Evolutionary conservation across 2,888 invertebrate species (phyloP), one percentile per base, ranked within the genome.

Genomic region (Pristionchus entomophagus): DNA sequence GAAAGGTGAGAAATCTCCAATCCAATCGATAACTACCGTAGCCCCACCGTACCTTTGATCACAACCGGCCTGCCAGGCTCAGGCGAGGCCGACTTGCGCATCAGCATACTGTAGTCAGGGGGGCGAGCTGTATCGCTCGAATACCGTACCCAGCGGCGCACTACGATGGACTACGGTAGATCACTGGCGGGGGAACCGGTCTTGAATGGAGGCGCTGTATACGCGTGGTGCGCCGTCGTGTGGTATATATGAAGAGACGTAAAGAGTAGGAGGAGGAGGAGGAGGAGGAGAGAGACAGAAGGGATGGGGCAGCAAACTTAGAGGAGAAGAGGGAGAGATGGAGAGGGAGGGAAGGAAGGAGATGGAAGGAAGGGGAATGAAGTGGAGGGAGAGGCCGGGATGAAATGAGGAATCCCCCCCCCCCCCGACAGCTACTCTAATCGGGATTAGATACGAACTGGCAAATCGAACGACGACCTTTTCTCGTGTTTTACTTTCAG

Each of bases 281-380:
- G 49, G 80, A 81, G 29, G 49, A 35, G 59, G 59, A 81, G 38
- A 45, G 80, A 29, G 59, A 59, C 49, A 22, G 45, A 26, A 56
- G 59, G 29, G 45, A 49, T 38, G 77, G 41, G 62, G 62, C 29
- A 32, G 35, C 62, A 45, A 78, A 53, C 51, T 59, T 51, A 85
- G 78, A 29, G 85, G 53, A n/a, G 82, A 73, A 53, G 51, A 69
- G 80, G 59, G 38, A 35, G 51, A 22, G 51, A 10, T 26, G 32
- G 29, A 35, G 29, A 51, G 8, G n/a, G 56, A 56, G 38, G 82
- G 77, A n/a, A n/a, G n/a, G 83, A 86, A 59, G 77, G 73, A 83
- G 84, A 69, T n/a, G n/a, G 82, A 62, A 69, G 41, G 49, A 84
- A 29, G 59, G 80, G 62, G 84, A 77, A 35, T 29, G 49, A 69